Evolutionary conservation across 2,113 vertebrate species (phyloP).

Genomic region (Climacteris rufus): DNA sequence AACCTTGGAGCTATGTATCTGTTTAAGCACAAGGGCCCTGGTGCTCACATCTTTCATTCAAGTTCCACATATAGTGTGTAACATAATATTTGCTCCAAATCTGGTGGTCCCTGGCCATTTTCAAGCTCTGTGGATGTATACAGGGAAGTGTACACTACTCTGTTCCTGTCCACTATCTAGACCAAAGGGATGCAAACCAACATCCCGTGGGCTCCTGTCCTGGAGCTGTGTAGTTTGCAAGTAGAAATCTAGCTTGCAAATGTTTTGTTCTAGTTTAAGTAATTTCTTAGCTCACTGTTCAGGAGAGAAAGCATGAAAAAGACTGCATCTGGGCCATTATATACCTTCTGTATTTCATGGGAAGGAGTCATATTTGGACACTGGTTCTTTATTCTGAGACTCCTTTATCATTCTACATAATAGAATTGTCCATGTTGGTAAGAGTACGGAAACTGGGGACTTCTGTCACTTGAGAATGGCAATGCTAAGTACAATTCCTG

Average conservation of each 20-base stretch:
- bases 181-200: background rate
- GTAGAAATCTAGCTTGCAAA: background rate
- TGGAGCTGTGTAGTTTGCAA: background rate
- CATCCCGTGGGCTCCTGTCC: background rate
- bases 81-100: background rate
- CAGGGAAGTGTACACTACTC: background rate
- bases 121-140: background rate
- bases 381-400: background rate
- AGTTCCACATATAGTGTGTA: background rate
- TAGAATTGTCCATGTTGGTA: background rate
- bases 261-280: background rate
- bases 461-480: background rate
- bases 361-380: background rate
- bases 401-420: background rate
- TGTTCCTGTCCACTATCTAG: background rate
- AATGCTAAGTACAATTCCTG: background rate
- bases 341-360: background rate
- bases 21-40: background rate
- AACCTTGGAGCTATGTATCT: background rate
- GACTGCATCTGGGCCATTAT: background rate
- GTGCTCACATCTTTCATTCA: background rate
- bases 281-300: background rate
- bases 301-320: background rate
- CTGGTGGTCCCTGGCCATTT: background rate
- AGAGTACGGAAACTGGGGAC: background rate